Base-by-base conservation (phyloP, 2,888 invertebrate genomes). In the Melanostoma mellinum region DNA sequence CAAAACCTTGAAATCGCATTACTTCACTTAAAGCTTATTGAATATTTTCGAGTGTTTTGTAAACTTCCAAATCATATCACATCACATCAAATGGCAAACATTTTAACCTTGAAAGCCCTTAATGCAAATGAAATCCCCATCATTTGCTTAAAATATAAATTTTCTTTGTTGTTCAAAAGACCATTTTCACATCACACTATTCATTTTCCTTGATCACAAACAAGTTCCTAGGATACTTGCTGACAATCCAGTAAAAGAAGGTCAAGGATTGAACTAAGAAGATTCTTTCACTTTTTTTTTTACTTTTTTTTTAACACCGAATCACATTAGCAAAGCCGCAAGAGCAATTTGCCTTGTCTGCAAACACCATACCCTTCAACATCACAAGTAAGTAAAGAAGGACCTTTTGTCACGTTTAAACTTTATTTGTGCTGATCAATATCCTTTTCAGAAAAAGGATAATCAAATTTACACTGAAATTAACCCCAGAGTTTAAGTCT, bases 381-480 rank as follows among this genome's bases (percentile, higher is more conserved):
- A 4, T 35, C 35, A 48, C 38, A 53, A 77, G 36, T 38, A 10
- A 20, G 33, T 32, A 9, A 36, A 9, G 35, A 67, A 55, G 48
- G 67, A 60, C 77, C 68, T 68, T 67, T 73, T 77, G 77, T 67
- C 77, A 77, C 73, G 68, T 82, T 77, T 76, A 50, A 73, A 77
- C 61, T 72, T 77, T 82, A 73, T 56, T 77, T 74, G 55, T 50
- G 61, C 55, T 68, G 67, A 84, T 79, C 74, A 67, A 71, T 84
- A 74, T 73, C 61, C 58, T 42, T 63, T 69, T 63, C 30, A 33
- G 20, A 63, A 36, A 60, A 74, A 55, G 79, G 78, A 74, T 79
- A 75, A 75, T 84, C 74, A 79, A 84, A 84, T 84, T 78, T 75
- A 67, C 79, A 75, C 84, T 52, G 35, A 79, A 79, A 74, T 84